A percentile compares a stretch with the other conserved stretches of the same genome.
phyloP scores from a whole-genome alignment of 2,888 invertebrate species.

The Archips crataeganus region DNA sequence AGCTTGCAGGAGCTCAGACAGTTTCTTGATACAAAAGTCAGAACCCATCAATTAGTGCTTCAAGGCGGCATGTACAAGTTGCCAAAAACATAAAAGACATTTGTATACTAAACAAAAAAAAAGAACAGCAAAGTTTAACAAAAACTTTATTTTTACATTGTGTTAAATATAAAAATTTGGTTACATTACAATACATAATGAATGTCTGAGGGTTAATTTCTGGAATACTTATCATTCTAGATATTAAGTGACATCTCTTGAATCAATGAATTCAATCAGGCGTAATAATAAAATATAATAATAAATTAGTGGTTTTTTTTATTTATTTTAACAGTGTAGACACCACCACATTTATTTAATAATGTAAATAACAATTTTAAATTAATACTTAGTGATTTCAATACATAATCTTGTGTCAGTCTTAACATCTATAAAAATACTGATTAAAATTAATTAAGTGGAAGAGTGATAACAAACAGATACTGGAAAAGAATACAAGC shows the following conservation, averaged over 20 bases:
- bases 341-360: conserved; percentile 69
- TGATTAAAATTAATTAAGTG: conserved; percentile 70
- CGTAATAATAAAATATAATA: conserved; percentile 55
- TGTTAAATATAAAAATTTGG: conserved; percentile 74
- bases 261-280: conserved; percentile 56
- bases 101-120: conserved; percentile 46
- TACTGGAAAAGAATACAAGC: conserved; percentile 62
- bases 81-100: conserved; percentile 88
- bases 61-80: conserved; percentile 95
- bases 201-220: conserved; percentile 74
- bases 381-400: conserved; percentile 78
- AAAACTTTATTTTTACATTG: conserved; percentile 73
- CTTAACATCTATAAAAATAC: conserved; percentile 82
- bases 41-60: conserved; percentile 94
- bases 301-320: conserved; percentile 62
- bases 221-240: conserved; percentile 61
- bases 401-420: conserved; percentile 81
- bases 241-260: conserved; percentile 62
- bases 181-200: conserved; percentile 73
- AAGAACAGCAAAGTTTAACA: conserved; percentile 64
- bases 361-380: conserved; percentile 60
- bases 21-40: conserved; percentile 96
- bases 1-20: conserved; percentile 94
- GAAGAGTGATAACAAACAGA: conserved; percentile 59
- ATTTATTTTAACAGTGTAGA: conserved; percentile 67